Evolutionary conservation across 37 sponge, comb jelly and placozoan genomes (phyloP), one percentile per base, ranked within the genome.

Genomic region (Corticium candelabrum): DNA sequence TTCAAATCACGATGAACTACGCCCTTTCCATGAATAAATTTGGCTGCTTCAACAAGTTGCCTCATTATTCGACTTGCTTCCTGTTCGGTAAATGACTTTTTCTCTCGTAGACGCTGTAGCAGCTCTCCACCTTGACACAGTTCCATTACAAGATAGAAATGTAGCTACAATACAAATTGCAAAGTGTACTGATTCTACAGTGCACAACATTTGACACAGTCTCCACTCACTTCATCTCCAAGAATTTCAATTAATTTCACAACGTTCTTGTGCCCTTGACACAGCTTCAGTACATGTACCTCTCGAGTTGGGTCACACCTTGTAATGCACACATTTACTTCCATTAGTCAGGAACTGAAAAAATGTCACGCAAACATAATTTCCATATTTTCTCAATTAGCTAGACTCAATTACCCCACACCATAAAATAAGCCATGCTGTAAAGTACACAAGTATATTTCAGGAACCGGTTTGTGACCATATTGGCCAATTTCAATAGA

Each of bases 1-100:
- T 95, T 95, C 41, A 95, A 86, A 40, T 95, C 96, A 67, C 96
- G 77, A 85, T 95, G 96, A 5, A 95, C 96, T 38, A 95, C 84
- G 38, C 81, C 86, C 82, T 85, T 92, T 74, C 78, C 82, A 76
- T 96, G 97, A 74, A 96, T 79, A 83, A 81, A 87, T 5, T 75
- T 39, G n/a, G 91, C 89, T 15, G 94, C 97, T 50, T 88, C 85
- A 37, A 92, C 84, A 2, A 96, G 85, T 82, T 96, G 93, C 62
- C 75, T 68, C 86, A 92, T 89, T 40, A 92, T 81, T 70, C 78
- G 56, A 32, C 89, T 82, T 36, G 97, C 97, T 74, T 92, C 82
- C 27, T 79, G 82, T 84, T 96, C 97, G 1, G 86, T 87, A 79
- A 96, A 92, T 40, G 74, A 83, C 69, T 86, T 80, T 74, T 88